Evolutionary conservation across 35 echinoderm and acorn worm genomes (phyloP).

Genomic region (Apostichopus parvimensis): DNA sequence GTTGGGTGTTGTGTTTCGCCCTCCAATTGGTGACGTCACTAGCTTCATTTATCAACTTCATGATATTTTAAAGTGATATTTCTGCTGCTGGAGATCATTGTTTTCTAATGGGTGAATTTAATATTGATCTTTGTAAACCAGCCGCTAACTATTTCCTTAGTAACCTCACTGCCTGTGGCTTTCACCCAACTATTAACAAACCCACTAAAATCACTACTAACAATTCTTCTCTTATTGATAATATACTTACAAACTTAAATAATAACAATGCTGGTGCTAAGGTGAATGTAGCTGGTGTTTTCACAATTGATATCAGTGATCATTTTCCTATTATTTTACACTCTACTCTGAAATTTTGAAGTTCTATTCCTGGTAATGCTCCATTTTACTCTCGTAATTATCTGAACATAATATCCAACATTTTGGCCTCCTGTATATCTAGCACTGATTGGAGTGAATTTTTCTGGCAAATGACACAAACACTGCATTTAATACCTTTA

Average conservation of each 20-base stretch:
- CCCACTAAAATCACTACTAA: background rate
- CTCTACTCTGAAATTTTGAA: background rate
- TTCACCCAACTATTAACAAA: background rate
- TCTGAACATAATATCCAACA: background rate
- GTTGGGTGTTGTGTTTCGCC: background rate
- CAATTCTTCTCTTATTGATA: slow-evolving; percentile 17
- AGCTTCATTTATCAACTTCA: background rate
- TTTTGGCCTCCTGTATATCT: background rate
- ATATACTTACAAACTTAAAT: background rate
- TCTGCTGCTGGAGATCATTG: background rate
- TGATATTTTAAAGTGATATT: slow-evolving; percentile 1
- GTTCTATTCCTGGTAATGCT: background rate
- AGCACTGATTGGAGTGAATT: background rate
- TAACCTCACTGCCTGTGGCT: background rate
- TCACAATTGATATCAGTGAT: background rate
- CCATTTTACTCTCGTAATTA: background rate
- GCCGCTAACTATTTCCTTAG: background rate
- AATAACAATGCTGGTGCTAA: background rate
- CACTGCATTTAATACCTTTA: too few relatives aligned
- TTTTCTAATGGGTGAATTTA: slow-evolving; percentile 3
- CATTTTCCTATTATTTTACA: background rate
- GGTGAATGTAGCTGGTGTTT: background rate
- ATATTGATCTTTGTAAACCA: background rate
- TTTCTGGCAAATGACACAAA: background rate
- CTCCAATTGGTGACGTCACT: background rate